Conservation (phyloP, 1,140 invertebrate species). For the Lucilia cuprina region DNA sequence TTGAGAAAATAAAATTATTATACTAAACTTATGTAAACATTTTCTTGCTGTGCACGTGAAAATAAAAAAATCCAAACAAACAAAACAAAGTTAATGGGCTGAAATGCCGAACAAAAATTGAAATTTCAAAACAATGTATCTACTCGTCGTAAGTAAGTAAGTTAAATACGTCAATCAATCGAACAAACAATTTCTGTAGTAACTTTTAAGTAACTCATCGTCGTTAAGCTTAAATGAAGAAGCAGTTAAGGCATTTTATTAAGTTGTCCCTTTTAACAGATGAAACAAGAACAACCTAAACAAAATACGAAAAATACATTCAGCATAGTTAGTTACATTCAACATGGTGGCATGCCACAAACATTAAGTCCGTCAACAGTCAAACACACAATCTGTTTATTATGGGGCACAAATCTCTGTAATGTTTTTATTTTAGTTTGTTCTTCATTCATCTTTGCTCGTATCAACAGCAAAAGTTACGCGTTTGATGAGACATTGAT, state of each 20-base stretch:
- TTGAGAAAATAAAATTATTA: no score
- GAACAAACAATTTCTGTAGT: slow-evolving; percentile 20
- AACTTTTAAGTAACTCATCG: neutral
- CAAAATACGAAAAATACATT: neutral
- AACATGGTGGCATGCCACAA: neutral
- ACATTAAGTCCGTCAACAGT: neutral
- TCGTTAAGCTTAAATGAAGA: neutral
- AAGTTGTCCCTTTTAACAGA: slow-evolving; percentile 20
- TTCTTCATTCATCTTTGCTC: neutral
- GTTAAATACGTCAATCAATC: slow-evolving; percentile 12
- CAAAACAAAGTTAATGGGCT: slow-evolving; percentile 24
- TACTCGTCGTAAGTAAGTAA: neutral
- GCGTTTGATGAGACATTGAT: slow-evolving; percentile 40
- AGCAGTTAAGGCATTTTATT: slow-evolving; percentile 18
- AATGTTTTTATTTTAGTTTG: no score
- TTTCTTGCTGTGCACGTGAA: neutral
- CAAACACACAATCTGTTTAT: neutral
- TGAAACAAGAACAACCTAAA: slow-evolving; percentile 2
- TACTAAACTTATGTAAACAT: no score
- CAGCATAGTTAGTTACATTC: neutral
- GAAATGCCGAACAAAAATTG: slow-evolving; percentile 21
- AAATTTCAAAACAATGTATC: slow-evolving; percentile 25
- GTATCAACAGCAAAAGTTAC: slow-evolving; percentile 34
- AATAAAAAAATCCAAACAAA: neutral
- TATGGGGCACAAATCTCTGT: no score